Conservation (phyloP, 2,888 invertebrate species). For the Drosophila mulleri region DNA sequence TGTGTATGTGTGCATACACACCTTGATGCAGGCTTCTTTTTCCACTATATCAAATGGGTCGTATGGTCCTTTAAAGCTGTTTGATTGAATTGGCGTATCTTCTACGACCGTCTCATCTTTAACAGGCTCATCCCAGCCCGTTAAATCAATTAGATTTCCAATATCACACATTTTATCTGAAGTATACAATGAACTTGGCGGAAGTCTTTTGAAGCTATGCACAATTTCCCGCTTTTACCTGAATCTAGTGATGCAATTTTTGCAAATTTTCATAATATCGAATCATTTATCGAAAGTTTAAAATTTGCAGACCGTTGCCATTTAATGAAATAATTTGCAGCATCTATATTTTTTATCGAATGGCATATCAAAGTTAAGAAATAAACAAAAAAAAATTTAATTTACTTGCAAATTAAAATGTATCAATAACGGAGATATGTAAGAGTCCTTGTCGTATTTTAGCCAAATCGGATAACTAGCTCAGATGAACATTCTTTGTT, state of each 20-base stretch:
- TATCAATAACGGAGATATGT: neutral
- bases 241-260: conserved; percentile 32
- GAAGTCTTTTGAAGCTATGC: conserved; percentile 38
- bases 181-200: conserved; percentile 10
- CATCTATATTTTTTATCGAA: neutral
- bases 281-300: conserved; percentile 23
- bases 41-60: conserved; percentile 67
- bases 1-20: conserved; percentile 20
- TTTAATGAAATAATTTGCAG: neutral
- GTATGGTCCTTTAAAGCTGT: conserved; percentile 60
- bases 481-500: conserved; percentile 4
- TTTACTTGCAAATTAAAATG: neutral
- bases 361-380: neutral
- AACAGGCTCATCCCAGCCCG: conserved; percentile 48
- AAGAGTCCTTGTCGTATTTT: neutral
- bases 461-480: neutral
- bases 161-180: conserved; percentile 53
- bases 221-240: conserved; percentile 49
- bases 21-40: conserved; percentile 68
- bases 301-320: neutral
- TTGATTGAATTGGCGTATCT: conserved; percentile 26
- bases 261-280: conserved; percentile 7
- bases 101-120: conserved; percentile 34
- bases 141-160: conserved; percentile 62
- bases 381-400: neutral